Evolutionary conservation across 1,140 invertebrate species (phyloP).

Genomic region (Papilio machaon): DNA sequence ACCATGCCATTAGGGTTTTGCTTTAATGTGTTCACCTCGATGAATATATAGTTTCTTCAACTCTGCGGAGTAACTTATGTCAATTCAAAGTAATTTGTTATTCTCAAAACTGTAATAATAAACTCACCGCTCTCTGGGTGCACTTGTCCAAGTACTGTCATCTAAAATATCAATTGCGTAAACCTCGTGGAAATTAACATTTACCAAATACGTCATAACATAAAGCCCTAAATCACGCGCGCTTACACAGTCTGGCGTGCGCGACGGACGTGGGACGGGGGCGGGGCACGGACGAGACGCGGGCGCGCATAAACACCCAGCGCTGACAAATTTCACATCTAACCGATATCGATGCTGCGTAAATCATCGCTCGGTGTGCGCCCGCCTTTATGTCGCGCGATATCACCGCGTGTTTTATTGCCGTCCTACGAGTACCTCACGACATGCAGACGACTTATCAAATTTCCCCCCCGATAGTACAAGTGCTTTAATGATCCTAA

Average conservation of each 20-base stretch:
- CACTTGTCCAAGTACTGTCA: background rate
- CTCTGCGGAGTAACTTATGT: background rate
- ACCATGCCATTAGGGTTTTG: background rate
- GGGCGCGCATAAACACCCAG: constrained; percentile 55
- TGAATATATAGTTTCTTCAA: no score
- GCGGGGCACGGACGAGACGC: constrained; percentile 38
- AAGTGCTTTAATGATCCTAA: background rate
- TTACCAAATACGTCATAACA: constrained; percentile 37
- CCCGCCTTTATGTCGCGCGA: constrained; percentile 45
- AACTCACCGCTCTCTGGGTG: background rate
- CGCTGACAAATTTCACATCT: constrained; percentile 59
- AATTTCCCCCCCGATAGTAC: background rate
- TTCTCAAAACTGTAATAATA: background rate
- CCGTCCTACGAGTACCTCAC: background rate
- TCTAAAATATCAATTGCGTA: constrained; percentile 25
- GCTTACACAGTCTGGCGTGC: constrained; percentile 12
- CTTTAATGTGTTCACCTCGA: background rate
- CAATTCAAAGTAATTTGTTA: background rate
- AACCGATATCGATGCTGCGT: constrained; percentile 53
- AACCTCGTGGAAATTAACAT: constrained; percentile 28
- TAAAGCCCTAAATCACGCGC: constrained; percentile 26
- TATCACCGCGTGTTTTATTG: constrained; percentile 25
- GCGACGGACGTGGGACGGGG: background rate
- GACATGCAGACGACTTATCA: constrained; percentile 9
- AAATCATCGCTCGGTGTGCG: constrained; percentile 49